Evolutionary conservation across 1,140 invertebrate species (phyloP).

Genomic region (Gryon sp.): DNA sequence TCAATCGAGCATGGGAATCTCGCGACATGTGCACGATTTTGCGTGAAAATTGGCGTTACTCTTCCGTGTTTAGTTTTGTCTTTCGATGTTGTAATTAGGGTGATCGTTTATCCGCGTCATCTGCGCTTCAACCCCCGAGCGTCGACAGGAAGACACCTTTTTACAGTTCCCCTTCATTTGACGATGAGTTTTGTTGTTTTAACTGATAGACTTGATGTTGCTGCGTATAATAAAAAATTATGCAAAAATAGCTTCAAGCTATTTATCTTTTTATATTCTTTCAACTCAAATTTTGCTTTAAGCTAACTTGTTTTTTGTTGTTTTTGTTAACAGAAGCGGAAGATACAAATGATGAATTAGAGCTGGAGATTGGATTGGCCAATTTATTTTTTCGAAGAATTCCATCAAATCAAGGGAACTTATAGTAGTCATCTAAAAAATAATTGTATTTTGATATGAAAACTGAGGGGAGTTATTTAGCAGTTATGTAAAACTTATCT

Average conservation of each 20-base stretch:
- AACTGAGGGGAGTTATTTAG: too few relatives aligned
- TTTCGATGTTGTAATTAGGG: slow-evolving; percentile 59
- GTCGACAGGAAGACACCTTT: slow-evolving; percentile 48
- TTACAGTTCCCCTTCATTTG: slow-evolving; percentile 46
- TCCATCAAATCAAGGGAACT: too few relatives aligned
- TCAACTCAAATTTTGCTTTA: too few relatives aligned
- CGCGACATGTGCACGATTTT: slow-evolving; percentile 68
- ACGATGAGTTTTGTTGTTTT: slow-evolving; percentile 58
- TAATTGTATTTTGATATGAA: too few relatives aligned
- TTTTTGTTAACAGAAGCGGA: neutral
- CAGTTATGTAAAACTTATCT: too few relatives aligned
- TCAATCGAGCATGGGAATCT: slow-evolving; percentile 72
- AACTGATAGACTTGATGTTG: slow-evolving; percentile 32
- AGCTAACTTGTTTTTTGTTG: too few relatives aligned
- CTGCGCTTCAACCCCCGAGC: slow-evolving; percentile 58
- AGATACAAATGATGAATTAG: too few relatives aligned
- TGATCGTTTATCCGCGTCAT: slow-evolving; percentile 68
- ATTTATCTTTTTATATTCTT: too few relatives aligned
- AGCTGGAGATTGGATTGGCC: too few relatives aligned
- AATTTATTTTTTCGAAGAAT: too few relatives aligned
- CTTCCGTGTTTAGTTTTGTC: slow-evolving; percentile 36
- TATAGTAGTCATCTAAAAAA: too few relatives aligned
- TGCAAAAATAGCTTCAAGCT: slow-evolving; percentile 49
- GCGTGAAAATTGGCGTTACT: slow-evolving; percentile 5
- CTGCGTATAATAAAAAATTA: slow-evolving; percentile 47